Conservation (phyloP, 2,888 invertebrate genomes). For the Spilarctia lutea region DNA sequence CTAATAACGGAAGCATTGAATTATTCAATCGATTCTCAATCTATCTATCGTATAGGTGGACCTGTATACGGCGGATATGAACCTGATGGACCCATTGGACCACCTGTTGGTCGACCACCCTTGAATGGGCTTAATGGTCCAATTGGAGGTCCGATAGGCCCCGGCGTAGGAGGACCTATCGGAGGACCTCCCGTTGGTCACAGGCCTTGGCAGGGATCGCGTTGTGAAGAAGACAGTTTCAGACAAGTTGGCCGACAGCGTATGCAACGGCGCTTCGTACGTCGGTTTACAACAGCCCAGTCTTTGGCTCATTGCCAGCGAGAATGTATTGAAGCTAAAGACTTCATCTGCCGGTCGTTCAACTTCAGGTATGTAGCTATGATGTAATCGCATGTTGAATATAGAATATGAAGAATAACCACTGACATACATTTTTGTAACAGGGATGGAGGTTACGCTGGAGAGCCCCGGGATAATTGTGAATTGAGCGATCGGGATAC, state of each 20-base stretch:
- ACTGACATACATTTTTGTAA: conserved; percentile 44
- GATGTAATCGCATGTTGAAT: conserved; percentile 33
- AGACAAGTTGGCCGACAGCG: conserved; percentile 94
- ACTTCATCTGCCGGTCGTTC: conserved; percentile 95
- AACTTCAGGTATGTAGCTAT: conserved; percentile 90
- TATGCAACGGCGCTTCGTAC: conserved; percentile 92
- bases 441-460: conserved; percentile 87
- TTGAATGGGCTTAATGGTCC: conserved; percentile 48
- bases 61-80: conserved; percentile 74
- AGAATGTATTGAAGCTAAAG: conserved; percentile 93
- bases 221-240: conserved; percentile 95
- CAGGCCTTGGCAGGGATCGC: conserved; percentile 83
- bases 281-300: conserved; percentile 90
- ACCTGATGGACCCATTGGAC: conserved; percentile 74
- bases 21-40: background rate
- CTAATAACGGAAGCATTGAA: background rate
- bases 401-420: conserved; percentile 20
- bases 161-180: conserved; percentile 68
- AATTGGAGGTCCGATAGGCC: conserved; percentile 65
- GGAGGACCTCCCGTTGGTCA: conserved; percentile 72
- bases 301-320: conserved; percentile 93
- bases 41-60: conserved; percentile 37
- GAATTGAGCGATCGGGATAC: conserved; percentile 96
- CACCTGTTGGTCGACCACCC: conserved; percentile 52
- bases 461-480: conserved; percentile 92